Percentiles rank a stretch among this genome's conserved stretches.
phyloP scores from a whole-genome alignment of 2,797 vertebrate species.

The Enteromius fasciolatus region DNA sequence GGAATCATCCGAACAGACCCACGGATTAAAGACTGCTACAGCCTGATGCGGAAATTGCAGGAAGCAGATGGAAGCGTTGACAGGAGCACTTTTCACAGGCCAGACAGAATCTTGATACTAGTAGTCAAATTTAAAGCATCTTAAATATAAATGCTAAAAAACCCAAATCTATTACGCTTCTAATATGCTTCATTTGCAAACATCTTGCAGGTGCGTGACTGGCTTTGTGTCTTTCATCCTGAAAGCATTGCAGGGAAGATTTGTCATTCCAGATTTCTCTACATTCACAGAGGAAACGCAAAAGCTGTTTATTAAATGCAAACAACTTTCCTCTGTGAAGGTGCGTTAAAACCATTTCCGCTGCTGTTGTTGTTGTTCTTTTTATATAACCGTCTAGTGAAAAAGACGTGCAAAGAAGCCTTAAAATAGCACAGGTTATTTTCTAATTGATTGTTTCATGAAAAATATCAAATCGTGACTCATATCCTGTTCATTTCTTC shows the following conservation, averaged over 20 bases:
- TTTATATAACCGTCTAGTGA: neutral
- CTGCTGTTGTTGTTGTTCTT: neutral
- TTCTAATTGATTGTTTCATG: conserved; percentile 20
- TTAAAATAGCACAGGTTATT: conserved; percentile 20
- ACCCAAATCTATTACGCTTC: neutral
- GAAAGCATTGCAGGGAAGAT: conserved; percentile 74
- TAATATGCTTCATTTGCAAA: conserved; percentile 8
- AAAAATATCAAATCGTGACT: conserved; percentile 34
- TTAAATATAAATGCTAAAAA: neutral
- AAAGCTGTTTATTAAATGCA: conserved; percentile 74
- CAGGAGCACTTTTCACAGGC: conserved; percentile 73
- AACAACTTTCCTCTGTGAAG: conserved; percentile 71
- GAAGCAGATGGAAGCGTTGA: conserved; percentile 70
- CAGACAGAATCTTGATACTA: conserved; percentile 22
- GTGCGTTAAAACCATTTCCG: conserved; percentile 48
- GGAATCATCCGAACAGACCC: conserved; percentile 73
- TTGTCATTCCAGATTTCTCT: conserved; percentile 75
- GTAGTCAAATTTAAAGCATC: neutral
- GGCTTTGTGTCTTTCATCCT: conserved; percentile 74
- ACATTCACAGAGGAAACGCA: conserved; percentile 75
- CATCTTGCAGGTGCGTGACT: conserved; percentile 68
- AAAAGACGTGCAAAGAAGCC: neutral
- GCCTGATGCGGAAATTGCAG: conserved; percentile 73
- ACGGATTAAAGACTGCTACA: conserved; percentile 73
- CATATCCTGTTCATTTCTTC: conserved; percentile 31